Base-by-base conservation (phyloP, 2,888 invertebrate species). In the Drosophila tripunctata region DNA sequence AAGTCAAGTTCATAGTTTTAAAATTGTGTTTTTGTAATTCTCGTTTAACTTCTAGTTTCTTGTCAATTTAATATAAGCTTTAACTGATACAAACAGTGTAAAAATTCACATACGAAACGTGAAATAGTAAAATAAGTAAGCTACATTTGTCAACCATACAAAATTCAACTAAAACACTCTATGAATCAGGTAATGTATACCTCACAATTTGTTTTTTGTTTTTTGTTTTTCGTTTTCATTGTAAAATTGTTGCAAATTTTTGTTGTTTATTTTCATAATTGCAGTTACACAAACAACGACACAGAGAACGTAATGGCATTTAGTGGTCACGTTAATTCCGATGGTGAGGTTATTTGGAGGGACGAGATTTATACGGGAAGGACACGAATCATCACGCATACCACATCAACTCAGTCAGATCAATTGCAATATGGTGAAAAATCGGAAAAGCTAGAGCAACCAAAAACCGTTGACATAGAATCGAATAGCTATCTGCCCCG, bases 271-370 rank as follows among this genome's bases (percentile, higher is more conserved):
- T 7, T 19, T 22, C 14, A 35, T n/a, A 6, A 2, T 48, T 27
- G 8, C 31, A 70, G 41, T 33, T 52, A 74, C 30, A 64, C 60
- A 60, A 30, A 56, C 51, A 61, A 35, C 15, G 14, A 14, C 19
- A 33, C 30, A 30, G 21, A 10, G n/a, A 50, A 7, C 10, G 14
- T 2, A n/a, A 57, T 79, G 83, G 74, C 65, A 17, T 78, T 71
- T 24, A 57, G 35, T 31, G 83, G 67, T 43, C 63, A 57, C 36
- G 17, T 51, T 0, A 36, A 40, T 27, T 8, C 63, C 10, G 54
- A 61, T 40, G 82, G 72, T 2, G 14, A 67, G 2, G 8, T 69
- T 1, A 19, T 44, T 7, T 40, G 60, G 7, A 56, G 30, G 2
- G 54, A 85, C 5, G 79, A 82, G 36, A 35, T 41, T n/a, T 75